Conservation (phyloP, 2,113 vertebrate species). For the Mus pahari region DNA sequence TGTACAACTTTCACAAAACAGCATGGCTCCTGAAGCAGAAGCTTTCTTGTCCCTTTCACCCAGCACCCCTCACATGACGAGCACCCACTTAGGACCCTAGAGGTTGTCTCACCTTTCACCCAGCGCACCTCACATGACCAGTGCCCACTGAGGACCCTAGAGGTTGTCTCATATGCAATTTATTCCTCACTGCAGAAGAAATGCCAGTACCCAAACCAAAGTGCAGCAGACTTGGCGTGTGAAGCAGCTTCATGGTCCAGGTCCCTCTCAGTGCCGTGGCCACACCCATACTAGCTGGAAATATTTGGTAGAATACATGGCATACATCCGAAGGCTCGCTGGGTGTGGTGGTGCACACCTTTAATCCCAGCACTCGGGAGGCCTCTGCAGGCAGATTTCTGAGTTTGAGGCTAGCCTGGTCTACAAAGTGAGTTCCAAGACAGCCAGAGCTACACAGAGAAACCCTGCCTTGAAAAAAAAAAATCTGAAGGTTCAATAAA, state of each 20-base stretch:
- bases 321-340: too few relatives aligned
- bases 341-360: too few relatives aligned
- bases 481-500: conserved; percentile 29
- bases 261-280: not conserved
- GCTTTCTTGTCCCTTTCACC: not conserved
- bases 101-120: not conserved
- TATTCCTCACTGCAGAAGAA: not conserved
- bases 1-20: not conserved
- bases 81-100: not conserved
- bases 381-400: too few relatives aligned
- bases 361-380: too few relatives aligned
- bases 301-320: not conserved
- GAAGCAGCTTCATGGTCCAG: not conserved
- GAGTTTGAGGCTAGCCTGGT: too few relatives aligned
- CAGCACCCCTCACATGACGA: not conserved
- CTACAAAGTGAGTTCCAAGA: too few relatives aligned
- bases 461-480: too few relatives aligned
- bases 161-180: not conserved
- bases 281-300: not conserved
- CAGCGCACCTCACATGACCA: not conserved
- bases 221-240: not conserved
- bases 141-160: not conserved
- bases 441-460: too few relatives aligned
- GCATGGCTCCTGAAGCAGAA: not conserved
- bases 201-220: not conserved